A percentile compares a stretch with the other conserved stretches of the same genome.
Evolutionary conservation across 2,888 invertebrate genomes (phyloP).

Genomic region (Rugalucina vietnamica): DNA sequence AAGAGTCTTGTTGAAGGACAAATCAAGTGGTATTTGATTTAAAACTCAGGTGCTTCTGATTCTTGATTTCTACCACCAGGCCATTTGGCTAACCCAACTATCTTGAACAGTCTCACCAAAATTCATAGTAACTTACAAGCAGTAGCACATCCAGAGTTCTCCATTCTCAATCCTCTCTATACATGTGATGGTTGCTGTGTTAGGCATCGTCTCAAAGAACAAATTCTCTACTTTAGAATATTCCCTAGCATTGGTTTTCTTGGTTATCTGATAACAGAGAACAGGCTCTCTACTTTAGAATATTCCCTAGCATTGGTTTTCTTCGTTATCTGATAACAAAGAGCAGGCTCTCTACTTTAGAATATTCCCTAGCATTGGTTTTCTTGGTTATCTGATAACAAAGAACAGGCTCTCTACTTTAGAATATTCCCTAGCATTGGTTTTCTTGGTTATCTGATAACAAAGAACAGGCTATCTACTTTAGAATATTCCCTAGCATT

Average conservation of each 20-base stretch:
- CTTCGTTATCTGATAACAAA: background rate
- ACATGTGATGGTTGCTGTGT: slow-evolving; percentile 48
- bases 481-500: too few relatives aligned
- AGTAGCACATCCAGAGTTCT: slow-evolving; percentile 70
- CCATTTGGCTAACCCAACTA: too few relatives aligned
- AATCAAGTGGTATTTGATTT: too few relatives aligned
- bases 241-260: slow-evolving; percentile 23
- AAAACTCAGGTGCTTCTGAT: too few relatives aligned
- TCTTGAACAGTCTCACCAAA: too few relatives aligned
- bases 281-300: slow-evolving; percentile 53
- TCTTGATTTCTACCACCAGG: too few relatives aligned
- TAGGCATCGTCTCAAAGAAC: slow-evolving; percentile 66
- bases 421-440: slow-evolving; percentile 41
- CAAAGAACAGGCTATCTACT: too few relatives aligned
- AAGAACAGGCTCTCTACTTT: slow-evolving; percentile 62
- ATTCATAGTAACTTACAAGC: slow-evolving; percentile 16
- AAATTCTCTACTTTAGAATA: slow-evolving; percentile 57
- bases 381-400: slow-evolving; percentile 38
- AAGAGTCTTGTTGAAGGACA: too few relatives aligned
- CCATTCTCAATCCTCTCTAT: slow-evolving; percentile 71
- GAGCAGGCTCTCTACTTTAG: slow-evolving; percentile 56
- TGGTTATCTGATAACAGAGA: background rate
- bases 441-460: background rate
- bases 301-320: slow-evolving; percentile 36
- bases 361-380: slow-evolving; percentile 37